These are phyloP conservation scores for Acrocyrtus sp. DNA, from an alignment of 2,888 invertebrate genomes.

Conservation along the genomic window DNA sequence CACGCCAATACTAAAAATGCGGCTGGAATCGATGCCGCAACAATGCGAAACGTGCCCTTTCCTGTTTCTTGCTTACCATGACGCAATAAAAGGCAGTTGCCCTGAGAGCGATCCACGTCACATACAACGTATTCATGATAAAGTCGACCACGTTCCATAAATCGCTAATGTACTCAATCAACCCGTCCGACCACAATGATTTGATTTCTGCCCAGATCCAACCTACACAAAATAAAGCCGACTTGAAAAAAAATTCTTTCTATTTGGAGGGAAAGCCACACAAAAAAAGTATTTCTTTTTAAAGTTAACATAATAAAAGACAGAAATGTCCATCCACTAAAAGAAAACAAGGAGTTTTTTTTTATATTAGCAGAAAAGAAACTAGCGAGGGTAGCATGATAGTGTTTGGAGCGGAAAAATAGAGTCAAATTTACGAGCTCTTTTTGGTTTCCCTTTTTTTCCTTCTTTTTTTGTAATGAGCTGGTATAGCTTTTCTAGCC, in stretches of 20 bases:
- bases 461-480: too few relatives aligned
- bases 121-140: constrained; percentile 87
- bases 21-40: too few relatives aligned
- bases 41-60: too few relatives aligned
- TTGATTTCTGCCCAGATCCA: constrained; percentile 94
- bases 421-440: constrained; percentile 21
- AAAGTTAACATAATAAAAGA: too few relatives aligned
- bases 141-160: constrained; percentile 99
- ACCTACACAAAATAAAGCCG: constrained; percentile 68
- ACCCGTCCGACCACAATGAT: constrained; percentile 89
- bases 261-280: background rate
- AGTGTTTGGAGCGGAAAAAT: constrained; percentile 6
- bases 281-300: background rate
- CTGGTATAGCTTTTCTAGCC: too few relatives aligned
- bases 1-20: too few relatives aligned
- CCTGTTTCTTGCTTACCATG: constrained; percentile 36
- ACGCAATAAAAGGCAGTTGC: constrained; percentile 70
- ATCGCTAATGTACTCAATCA: constrained; percentile 85
- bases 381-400: background rate
- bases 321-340: too few relatives aligned
- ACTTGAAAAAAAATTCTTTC: too few relatives aligned
- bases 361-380: too few relatives aligned
- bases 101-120: constrained; percentile 76
- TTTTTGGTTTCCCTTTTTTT: too few relatives aligned
- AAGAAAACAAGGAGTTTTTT: too few relatives aligned